Conservation (phyloP, 2,888 invertebrate species). For the Amphiduros pacificus region DNA sequence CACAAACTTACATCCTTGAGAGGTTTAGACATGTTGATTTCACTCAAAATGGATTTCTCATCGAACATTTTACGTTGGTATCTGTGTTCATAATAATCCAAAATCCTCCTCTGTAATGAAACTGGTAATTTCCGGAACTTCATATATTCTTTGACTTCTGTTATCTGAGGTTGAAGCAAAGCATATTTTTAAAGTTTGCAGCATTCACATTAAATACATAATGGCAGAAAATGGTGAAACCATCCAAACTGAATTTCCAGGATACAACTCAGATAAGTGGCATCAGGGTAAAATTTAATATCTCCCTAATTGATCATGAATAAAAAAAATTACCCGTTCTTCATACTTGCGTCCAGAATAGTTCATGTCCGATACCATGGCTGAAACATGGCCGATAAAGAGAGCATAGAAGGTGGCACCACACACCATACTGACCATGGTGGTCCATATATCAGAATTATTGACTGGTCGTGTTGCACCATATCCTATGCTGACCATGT, state of each 20-base stretch:
- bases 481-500: slow-evolving; percentile 30
- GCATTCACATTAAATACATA: too few relatives aligned
- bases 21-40: slow-evolving; percentile 21
- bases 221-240: too few relatives aligned
- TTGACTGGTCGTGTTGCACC: slow-evolving; percentile 17
- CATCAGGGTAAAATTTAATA: too few relatives aligned
- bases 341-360: slow-evolving; percentile 23
- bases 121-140: slow-evolving; percentile 23
- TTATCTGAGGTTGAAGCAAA: too few relatives aligned
- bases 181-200: too few relatives aligned
- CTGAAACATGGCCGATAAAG: slow-evolving; percentile 29
- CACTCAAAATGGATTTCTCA: slow-evolving; percentile 22
- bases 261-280: too few relatives aligned
- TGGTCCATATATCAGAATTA: slow-evolving; percentile 21
- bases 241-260: too few relatives aligned
- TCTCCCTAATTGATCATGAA: background rate
- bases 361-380: slow-evolving; percentile 23
- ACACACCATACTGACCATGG: slow-evolving; percentile 21
- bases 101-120: slow-evolving; percentile 17
- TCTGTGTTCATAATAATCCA: slow-evolving; percentile 30
- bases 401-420: slow-evolving; percentile 31
- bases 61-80: slow-evolving; percentile 32
- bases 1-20: slow-evolving; percentile 18
- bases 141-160: slow-evolving; percentile 30
- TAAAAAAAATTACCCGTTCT: slow-evolving; percentile 23